Evolutionary conservation across 2,113 vertebrate species (phyloP).

Genomic region (Phainopepla nitens): DNA sequence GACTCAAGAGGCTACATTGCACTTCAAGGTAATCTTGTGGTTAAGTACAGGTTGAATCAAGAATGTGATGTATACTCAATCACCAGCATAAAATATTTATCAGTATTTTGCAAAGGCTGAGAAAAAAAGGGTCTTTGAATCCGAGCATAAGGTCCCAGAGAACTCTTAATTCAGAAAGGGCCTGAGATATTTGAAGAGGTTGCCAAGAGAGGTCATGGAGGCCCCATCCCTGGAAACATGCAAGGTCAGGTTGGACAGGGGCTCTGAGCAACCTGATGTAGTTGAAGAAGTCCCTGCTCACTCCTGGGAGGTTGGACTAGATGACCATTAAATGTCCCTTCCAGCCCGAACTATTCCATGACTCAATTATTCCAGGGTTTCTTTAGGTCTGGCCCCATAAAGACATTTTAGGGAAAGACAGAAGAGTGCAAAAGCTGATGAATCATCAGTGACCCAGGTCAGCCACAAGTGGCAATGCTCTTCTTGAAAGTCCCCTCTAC

Average conservation of each 20-base stretch:
- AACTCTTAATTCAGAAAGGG: not conserved
- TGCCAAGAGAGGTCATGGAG: not conserved
- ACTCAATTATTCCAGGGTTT: not conserved
- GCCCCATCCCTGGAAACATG: not conserved
- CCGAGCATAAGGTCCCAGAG: not conserved
- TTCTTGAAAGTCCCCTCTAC: not conserved
- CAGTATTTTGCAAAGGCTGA: not conserved
- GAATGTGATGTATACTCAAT: fast-evolving
- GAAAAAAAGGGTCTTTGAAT: not conserved
- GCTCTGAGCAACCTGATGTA: not conserved
- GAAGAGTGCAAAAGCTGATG: not conserved
- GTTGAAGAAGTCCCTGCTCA: not conserved
- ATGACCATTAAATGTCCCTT: too few species aligned
- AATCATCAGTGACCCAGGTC: not conserved
- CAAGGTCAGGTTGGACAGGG: not conserved
- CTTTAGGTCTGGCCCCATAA: not conserved
- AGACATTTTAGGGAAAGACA: not conserved
- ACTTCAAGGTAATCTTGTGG: not conserved
- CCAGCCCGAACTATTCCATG: not conserved
- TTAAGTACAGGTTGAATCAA: not conserved
- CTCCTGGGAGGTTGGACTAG: not conserved
- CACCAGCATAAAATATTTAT: not conserved
- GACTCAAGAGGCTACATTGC: not conserved
- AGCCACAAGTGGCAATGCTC: not conserved
- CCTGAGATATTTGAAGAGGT: not conserved